These are phyloP conservation scores for Conger conger DNA, from an alignment of 2,113 vertebrate genomes.

Conservation along the genomic window DNA sequence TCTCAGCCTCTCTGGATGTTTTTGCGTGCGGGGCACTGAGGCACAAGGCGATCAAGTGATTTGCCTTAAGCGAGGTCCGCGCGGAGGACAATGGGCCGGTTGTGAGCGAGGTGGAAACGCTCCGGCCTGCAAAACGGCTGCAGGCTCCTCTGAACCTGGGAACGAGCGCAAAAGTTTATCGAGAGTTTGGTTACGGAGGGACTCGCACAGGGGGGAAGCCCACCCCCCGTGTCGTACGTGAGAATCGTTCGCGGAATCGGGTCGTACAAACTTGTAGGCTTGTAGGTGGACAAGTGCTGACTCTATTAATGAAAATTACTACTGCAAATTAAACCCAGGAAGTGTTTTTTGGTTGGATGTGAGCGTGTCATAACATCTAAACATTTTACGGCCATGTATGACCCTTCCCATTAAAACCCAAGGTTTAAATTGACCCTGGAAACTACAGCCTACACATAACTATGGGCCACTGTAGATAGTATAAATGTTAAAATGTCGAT, in stretches of 20 bases:
- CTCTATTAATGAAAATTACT: neutral
- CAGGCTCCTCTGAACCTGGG: neutral
- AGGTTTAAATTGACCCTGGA: neutral
- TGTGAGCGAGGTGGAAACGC: conserved; percentile 47
- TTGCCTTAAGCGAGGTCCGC: conserved; percentile 47
- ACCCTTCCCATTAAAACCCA: neutral
- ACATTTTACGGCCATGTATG: neutral
- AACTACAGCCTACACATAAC: neutral
- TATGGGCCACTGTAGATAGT: neutral
- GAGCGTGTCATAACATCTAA: neutral
- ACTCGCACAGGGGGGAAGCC: neutral
- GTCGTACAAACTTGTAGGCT: neutral
- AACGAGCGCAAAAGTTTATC: neutral
- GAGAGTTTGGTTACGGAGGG: neutral
- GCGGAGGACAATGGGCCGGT: conserved; percentile 56
- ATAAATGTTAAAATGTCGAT: neutral
- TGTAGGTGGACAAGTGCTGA: neutral
- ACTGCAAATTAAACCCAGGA: neutral
- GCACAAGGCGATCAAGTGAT: conserved; percentile 75
- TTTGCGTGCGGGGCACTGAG: conserved; percentile 37
- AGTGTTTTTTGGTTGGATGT: neutral
- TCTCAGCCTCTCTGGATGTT: conserved; percentile 35
- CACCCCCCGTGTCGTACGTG: neutral
- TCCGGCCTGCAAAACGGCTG: neutral
- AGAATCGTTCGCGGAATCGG: neutral